Conservation (phyloP, 2,797 vertebrate species). For the Otolemur crassicaudatus region DNA sequence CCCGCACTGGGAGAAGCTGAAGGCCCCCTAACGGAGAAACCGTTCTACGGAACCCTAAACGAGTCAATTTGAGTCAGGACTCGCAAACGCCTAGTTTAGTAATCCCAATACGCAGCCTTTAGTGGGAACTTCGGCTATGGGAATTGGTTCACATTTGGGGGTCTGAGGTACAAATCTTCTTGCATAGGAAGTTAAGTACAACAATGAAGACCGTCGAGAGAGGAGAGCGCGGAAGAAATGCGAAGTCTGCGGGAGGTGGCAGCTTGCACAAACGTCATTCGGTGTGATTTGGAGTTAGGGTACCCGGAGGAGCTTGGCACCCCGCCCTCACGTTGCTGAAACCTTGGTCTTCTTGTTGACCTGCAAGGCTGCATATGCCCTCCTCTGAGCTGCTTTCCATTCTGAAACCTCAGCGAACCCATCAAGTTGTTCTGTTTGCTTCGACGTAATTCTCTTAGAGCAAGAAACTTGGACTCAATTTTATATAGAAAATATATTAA, state of each 20-base stretch:
- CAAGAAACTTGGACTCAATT: neutral
- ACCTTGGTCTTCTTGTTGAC: neutral
- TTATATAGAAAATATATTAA: too few species aligned
- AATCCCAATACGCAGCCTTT: rapidly evolving
- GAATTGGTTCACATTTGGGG: neutral
- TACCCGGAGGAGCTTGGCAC: neutral
- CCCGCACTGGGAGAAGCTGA: rapidly evolving
- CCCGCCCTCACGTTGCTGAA: rapidly evolving
- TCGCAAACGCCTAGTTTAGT: neutral
- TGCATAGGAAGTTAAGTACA: neutral
- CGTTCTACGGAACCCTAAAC: neutral
- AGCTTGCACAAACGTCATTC: neutral
- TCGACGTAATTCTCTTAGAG: neutral
- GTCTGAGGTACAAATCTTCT: neutral
- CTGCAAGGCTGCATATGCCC: too few species aligned
- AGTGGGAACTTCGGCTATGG: neutral
- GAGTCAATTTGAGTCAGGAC: neutral
- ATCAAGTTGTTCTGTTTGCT: neutral
- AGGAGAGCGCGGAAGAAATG: neutral
- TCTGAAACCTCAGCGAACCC: neutral
- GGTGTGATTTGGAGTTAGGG: neutral
- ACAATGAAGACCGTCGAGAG: neutral
- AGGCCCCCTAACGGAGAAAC: neutral
- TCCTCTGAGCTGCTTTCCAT: neutral
- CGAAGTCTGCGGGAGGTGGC: neutral